Base-by-base conservation (phyloP, 2,888 invertebrate genomes). In the Heterodera filipjevi region DNA sequence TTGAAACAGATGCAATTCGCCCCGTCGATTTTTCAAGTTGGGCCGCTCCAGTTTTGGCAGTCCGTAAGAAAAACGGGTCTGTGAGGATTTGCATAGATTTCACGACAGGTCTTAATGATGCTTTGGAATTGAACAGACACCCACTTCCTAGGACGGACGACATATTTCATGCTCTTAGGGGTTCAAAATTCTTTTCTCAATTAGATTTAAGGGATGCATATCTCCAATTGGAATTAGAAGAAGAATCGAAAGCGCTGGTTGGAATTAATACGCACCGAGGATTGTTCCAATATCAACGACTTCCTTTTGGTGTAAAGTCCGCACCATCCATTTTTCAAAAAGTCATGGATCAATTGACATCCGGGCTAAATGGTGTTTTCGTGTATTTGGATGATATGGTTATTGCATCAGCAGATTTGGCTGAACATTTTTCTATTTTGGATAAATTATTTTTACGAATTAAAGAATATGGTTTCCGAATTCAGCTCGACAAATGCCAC, bases 151-250 rank as follows among this genome's bases (percentile, higher is more conserved):
- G 46, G 0, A 68, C 80, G 0, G 84, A 86, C 16, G 82, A 84
- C 30, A 66, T 86, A 1, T 82, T 82, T 73, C 39, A 71, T 16
- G 66, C 46, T 16, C 70, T 86, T 2, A 80, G 80, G 35, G 85
- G 83, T 32, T 80, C 81, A 1, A 68, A 16, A 32, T 16, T 73
- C 16, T 86, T 85, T 76, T 78, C 83, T 0, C 78, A 82, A 39
- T 66, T 86, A 27, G 86, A 86, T 66, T 71, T 86, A 30, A 71
- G 77, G 1, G 83, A 84, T 64, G 85, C 85, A 0, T 86, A 82
- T 46, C 66, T 77, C 22, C 86, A 84, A 66, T 30, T 86, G 8
- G 77, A 79, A 66, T 32, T 86, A 8, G 79, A 80, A 27, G 79
- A 81, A 3, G 76, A 82, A 0, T 78, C 80, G 10, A 76, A 81